Percentiles rank a stretch among this genome's conserved stretches.
These are phyloP conservation scores for Babyrousa celebensis DNA, from an alignment of 2,797 vertebrate species.

Conservation along the genomic window DNA sequence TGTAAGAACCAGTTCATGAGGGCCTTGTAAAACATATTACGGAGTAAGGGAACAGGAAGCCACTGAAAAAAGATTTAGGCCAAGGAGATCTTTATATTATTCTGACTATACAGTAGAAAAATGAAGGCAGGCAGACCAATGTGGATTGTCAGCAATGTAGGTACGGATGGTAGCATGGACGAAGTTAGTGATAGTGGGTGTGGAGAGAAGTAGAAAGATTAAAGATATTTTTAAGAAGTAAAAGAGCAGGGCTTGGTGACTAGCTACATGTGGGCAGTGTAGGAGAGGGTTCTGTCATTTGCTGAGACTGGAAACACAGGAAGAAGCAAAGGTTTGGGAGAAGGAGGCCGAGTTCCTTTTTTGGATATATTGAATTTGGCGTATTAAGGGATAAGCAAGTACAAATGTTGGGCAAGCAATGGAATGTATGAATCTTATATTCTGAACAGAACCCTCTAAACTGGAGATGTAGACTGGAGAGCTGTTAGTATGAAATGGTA, in stretches of 20 bases:
- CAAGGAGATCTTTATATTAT: constrained; percentile 36
- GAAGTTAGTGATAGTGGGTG: not conserved
- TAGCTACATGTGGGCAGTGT: not conserved
- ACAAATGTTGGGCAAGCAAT: not conserved
- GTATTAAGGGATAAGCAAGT: not conserved
- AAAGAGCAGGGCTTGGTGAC: not conserved
- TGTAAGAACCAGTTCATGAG: not conserved
- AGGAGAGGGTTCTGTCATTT: not conserved
- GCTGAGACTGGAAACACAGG: not conserved
- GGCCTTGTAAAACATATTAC: not conserved
- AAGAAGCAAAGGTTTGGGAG: not conserved
- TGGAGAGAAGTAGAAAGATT: not conserved
- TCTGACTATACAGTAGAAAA: constrained; percentile 25
- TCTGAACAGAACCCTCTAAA: not conserved
- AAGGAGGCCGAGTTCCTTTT: not conserved
- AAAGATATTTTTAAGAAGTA: constrained; percentile 37
- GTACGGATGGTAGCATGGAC: not conserved
- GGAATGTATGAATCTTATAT: not conserved
- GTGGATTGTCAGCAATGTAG: not conserved
- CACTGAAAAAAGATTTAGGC: constrained; percentile 27
- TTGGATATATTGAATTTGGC: not conserved
- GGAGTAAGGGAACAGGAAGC: not conserved
- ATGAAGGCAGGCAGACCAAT: not conserved
- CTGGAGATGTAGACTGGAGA: not conserved
- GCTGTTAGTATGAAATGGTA: not conserved